Evolutionary conservation across 2,888 invertebrate species (phyloP).

Genomic region (Torymus tubicola): DNA sequence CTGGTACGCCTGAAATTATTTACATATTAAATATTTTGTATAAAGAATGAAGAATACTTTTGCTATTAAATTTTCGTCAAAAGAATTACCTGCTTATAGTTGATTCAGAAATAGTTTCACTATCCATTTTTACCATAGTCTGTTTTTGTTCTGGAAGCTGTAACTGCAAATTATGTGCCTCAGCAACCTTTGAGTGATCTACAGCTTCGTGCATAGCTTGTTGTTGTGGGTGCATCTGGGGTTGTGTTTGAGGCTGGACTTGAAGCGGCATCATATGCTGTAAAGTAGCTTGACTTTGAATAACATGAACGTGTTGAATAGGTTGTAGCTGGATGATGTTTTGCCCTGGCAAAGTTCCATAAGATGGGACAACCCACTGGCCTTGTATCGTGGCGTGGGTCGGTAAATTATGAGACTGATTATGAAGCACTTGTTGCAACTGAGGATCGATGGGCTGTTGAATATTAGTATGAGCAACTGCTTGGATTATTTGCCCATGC

Average conservation of each 20-base stretch:
- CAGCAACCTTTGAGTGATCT: conserved; percentile 59
- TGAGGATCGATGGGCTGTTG: conserved; percentile 54
- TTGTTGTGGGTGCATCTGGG: conserved; percentile 61
- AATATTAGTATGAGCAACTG: conserved; percentile 46
- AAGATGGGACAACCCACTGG: conserved; percentile 56
- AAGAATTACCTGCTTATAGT: conserved; percentile 66
- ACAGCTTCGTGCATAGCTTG: conserved; percentile 53
- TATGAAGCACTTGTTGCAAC: conserved; percentile 55
- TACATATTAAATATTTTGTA: conserved; percentile 1
- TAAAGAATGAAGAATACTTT: too few relatives aligned
- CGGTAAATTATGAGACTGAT: conserved; percentile 45
- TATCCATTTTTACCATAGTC: conserved; percentile 63
- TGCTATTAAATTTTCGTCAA: neutral
- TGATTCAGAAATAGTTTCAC: conserved; percentile 63
- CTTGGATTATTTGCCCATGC: conserved; percentile 49
- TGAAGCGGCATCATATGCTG: conserved; percentile 59
- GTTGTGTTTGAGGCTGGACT: conserved; percentile 48
- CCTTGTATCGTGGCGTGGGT: conserved; percentile 51
- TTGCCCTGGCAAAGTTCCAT: conserved; percentile 55
- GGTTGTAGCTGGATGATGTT: conserved; percentile 58
- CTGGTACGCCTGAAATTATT: conserved; percentile 67
- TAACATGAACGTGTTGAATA: conserved; percentile 58
- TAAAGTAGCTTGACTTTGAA: conserved; percentile 57
- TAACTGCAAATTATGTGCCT: conserved; percentile 66
- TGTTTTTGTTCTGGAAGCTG: conserved; percentile 69